A percentile compares a stretch with the other conserved stretches of the same genome.
Evolutionary conservation across 2,797 vertebrate genomes (phyloP).

Genomic region (Rousettus madagascariensis): DNA sequence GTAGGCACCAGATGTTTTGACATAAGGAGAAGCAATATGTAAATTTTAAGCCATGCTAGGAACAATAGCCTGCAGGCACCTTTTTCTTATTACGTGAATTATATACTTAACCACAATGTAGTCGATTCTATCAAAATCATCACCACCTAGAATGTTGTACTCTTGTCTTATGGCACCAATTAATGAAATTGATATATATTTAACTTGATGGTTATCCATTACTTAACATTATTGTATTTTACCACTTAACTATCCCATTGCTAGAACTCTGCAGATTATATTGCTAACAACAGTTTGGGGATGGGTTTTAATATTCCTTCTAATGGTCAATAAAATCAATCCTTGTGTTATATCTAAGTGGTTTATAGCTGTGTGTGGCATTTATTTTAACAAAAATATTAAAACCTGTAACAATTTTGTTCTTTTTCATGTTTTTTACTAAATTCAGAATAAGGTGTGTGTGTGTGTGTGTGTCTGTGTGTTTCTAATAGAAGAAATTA

Average conservation of each 20-base stretch:
- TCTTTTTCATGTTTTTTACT: neutral
- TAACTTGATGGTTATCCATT: constrained; percentile 77
- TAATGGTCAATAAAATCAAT: neutral
- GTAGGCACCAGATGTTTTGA: constrained; percentile 88
- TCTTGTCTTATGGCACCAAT: constrained; percentile 82
- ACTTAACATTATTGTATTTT: constrained; percentile 71
- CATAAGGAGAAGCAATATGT: constrained; percentile 88
- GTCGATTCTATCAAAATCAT: constrained; percentile 82
- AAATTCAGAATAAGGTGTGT: neutral
- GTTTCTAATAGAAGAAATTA: neutral
- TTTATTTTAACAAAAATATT: neutral
- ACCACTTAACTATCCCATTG: constrained; percentile 56
- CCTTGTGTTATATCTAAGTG: neutral
- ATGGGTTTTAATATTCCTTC: constrained; percentile 60
- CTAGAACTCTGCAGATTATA: constrained; percentile 50
- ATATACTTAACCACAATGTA: constrained; percentile 84
- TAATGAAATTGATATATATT: constrained; percentile 83
- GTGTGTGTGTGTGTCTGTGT: neutral
- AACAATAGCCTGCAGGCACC: constrained; percentile 86
- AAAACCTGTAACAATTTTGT: neutral
- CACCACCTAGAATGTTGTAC: constrained; percentile 76
- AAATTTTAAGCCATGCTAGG: constrained; percentile 86
- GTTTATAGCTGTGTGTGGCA: neutral
- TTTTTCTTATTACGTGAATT: constrained; percentile 86
- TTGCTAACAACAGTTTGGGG: constrained; percentile 41